Evolutionary conservation across 2,888 invertebrate species (phyloP).

Genomic region (Linnaemya vulpina): DNA sequence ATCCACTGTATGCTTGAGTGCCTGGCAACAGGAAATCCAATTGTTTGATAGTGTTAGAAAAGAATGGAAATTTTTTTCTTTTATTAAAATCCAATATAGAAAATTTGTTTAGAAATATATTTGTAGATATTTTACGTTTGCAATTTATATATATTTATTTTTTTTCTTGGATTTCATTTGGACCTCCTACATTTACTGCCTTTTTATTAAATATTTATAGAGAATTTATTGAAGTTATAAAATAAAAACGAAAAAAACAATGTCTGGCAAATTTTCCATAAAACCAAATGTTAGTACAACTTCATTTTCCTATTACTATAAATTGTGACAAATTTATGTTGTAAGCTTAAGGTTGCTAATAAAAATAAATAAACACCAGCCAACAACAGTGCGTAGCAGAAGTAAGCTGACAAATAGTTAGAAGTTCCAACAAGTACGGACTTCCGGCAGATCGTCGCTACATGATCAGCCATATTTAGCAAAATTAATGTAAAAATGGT

Average conservation of each 20-base stretch:
- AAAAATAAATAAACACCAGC: slow-evolving; percentile 4
- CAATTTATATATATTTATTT: slow-evolving; percentile 25
- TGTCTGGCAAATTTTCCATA: slow-evolving; percentile 46
- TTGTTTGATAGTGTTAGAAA: slow-evolving; percentile 66
- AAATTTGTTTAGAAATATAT: slow-evolving; percentile 11
- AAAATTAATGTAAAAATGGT: not conserved
- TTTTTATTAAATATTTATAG: slow-evolving; percentile 33
- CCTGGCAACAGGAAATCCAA: slow-evolving; percentile 65
- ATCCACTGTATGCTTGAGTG: slow-evolving; percentile 56
- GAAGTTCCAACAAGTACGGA: not conserved
- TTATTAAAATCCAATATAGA: not conserved
- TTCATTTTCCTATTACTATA: slow-evolving; percentile 60
- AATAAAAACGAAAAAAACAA: not conserved
- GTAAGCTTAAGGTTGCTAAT: slow-evolving; percentile 45
- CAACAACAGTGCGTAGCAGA: not conserved
- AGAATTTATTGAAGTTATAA: slow-evolving; percentile 51
- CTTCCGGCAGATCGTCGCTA: not conserved
- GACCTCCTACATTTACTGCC: slow-evolving; percentile 62
- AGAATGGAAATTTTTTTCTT: slow-evolving; percentile 14
- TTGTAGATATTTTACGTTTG: slow-evolving; percentile 27
- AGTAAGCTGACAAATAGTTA: not conserved
- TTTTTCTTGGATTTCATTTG: slow-evolving; percentile 8
- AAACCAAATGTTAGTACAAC: slow-evolving; percentile 22
- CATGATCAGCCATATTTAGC: not conserved
- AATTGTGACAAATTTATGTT: slow-evolving; percentile 71